Evolutionary conservation across 2,797 vertebrate species (phyloP), one percentile per base, ranked within the genome.

Genomic region (Anas bahamensis): DNA sequence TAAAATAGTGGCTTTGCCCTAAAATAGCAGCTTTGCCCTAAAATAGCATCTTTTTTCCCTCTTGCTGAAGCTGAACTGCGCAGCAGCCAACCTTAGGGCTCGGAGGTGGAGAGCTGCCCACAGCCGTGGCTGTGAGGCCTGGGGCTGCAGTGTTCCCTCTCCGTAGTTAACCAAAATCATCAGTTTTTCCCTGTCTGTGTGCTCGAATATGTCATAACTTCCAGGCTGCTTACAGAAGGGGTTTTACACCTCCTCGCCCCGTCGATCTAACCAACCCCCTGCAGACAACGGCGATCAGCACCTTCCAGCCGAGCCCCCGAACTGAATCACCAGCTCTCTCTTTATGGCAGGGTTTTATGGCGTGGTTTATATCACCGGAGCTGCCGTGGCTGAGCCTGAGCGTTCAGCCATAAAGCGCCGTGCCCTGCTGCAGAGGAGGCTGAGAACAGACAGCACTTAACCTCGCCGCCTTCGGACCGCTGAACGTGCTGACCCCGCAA

Each of bases 1-100:
- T 1, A 0, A 17, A 12, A 8, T 5, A 11, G 17, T 9, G 0
- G 6, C 50, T 22, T 22, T 12, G 9, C 10, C 17, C 42, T 42
- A 42, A 42, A 42, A 42, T 17, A 42, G 42, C 17, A 18, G 42
- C 17, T 22, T 22, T 12, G 9, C 11, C 42, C 42, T 18, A 44
- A 44, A 44, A 44, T 18, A 18, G 42, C 42, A 44, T 9, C 42
- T 44, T 44, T 44, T 18, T 10, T 44, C 42, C 42, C 39, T 52
- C 16, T 42, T 59, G 21, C 29, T 24, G 29, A 17, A 69, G 41
- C 42, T 11, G n/a, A 60, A 6, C 52, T 2, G 33, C 7, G 22
- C 37, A 4, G 16, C 22, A 19, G 15, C 33, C 78, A 52, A 13
- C 12, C 14, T 11, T 4, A 16, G 23, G 26, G 18, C 9, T 4